These are phyloP conservation scores for Pogonomyrmex californicus DNA, from an alignment of 1,140 invertebrate genomes.

Conservation along the genomic window DNA sequence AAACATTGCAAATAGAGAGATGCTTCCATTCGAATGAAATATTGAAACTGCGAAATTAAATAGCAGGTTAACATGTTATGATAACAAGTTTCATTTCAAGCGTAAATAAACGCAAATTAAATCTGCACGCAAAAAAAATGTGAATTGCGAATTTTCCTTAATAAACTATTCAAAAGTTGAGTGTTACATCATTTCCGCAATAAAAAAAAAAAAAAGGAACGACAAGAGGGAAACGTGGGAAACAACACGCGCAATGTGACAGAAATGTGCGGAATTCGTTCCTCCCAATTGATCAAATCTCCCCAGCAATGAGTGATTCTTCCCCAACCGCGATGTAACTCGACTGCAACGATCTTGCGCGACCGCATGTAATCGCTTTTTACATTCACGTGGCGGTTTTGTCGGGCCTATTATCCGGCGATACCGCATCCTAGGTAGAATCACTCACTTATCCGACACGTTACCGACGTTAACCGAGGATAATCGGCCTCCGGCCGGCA, in stretches of 20 bases:
- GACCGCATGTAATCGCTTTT: slow-evolving; percentile 65
- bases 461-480: slow-evolving; percentile 63
- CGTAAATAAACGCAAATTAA: neutral
- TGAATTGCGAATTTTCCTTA: neutral
- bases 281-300: slow-evolving; percentile 46
- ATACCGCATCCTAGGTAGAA: slow-evolving; percentile 64
- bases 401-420: slow-evolving; percentile 47
- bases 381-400: slow-evolving; percentile 50
- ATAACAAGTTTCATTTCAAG: neutral
- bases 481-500: slow-evolving; percentile 48
- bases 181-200: neutral
- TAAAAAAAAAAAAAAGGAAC: neutral
- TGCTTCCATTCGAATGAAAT: slow-evolving; percentile 4
- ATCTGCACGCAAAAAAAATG: neutral
- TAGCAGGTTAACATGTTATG: neutral
- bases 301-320: slow-evolving; percentile 26
- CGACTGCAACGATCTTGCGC: slow-evolving; percentile 58
- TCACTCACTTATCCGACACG: slow-evolving; percentile 65
- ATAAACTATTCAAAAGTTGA: neutral
- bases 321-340: slow-evolving; percentile 30
- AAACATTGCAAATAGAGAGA: neutral
- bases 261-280: slow-evolving; percentile 5
- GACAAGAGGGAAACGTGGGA: slow-evolving; percentile 51
- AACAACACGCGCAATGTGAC: neutral
- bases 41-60: neutral